A percentile compares a stretch with the other conserved stretches of the same genome.
Evolutionary conservation across 1,140 invertebrate species (phyloP).

Genomic region (Pseudomyrmex pallidus): DNA sequence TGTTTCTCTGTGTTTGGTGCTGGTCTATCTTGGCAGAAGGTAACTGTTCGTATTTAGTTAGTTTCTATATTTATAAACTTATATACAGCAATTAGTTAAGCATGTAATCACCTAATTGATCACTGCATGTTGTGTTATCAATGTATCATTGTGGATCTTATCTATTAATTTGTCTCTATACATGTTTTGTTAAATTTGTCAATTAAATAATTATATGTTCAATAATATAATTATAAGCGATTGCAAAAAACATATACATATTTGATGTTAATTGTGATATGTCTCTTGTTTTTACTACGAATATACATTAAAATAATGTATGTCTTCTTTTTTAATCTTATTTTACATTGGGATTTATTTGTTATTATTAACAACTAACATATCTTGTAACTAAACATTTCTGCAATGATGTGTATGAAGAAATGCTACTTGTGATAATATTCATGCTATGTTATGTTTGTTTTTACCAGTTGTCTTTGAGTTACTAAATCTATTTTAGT

Average conservation of each 20-base stretch:
- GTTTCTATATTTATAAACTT: conserved; percentile 26
- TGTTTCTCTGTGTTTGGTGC: conserved; percentile 84
- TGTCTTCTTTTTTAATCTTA: neutral
- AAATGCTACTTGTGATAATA: neutral
- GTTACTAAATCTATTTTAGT: neutral
- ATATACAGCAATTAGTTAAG: neutral
- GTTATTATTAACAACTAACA: neutral
- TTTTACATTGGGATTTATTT: neutral
- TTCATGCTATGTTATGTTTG: neutral
- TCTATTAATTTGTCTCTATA: too few species aligned
- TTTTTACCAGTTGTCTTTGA: conserved; percentile 1
- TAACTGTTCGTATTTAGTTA: conserved; percentile 78
- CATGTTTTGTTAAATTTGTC: too few species aligned
- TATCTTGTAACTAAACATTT: conserved; percentile 1
- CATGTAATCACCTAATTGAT: conserved; percentile 13
- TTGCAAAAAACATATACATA: too few species aligned
- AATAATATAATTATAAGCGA: conserved; percentile 21
- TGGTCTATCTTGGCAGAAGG: conserved; percentile 85
- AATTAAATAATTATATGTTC: neutral
- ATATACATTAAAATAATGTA: too few species aligned
- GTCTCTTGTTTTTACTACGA: too few species aligned
- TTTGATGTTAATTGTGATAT: too few species aligned
- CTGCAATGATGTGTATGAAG: neutral
- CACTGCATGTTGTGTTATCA: conserved; percentile 3
- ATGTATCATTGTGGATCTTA: neutral